Evolutionary conservation across 1,140 invertebrate species (phyloP).

Genomic region (Muscidifurax raptorellus): DNA sequence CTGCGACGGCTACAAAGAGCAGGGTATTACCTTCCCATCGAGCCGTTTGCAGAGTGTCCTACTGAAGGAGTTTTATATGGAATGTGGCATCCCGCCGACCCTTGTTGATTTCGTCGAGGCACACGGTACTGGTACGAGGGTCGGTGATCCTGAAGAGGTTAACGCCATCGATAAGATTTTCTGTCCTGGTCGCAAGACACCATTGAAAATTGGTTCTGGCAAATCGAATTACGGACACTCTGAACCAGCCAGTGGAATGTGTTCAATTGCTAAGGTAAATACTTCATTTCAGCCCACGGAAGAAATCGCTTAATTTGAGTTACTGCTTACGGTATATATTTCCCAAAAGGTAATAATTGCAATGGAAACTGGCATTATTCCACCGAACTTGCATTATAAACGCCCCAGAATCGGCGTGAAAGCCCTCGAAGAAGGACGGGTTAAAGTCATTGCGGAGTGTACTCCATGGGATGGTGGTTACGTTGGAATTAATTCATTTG

Average conservation of each 20-base stretch:
- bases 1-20: constrained; percentile 86
- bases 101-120: constrained; percentile 89
- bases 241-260: constrained; percentile 89
- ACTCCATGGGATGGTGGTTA: constrained; percentile 77
- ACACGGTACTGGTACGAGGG: constrained; percentile 88
- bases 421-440: constrained; percentile 77
- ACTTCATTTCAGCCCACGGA: constrained; percentile 21
- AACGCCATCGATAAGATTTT: constrained; percentile 88
- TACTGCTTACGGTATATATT: constrained; percentile 28
- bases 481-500: constrained; percentile 77
- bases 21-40: constrained; percentile 92
- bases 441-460: constrained; percentile 79
- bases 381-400: constrained; percentile 85
- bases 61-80: constrained; percentile 87
- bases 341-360: constrained; percentile 69
- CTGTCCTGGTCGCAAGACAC: too few species aligned
- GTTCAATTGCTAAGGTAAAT: constrained; percentile 85
- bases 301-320: neutral
- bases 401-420: constrained; percentile 80
- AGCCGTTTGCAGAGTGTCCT: constrained; percentile 86
- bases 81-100: constrained; percentile 84
- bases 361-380: constrained; percentile 81
- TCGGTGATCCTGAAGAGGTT: constrained; percentile 90
- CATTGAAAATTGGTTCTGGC: constrained; percentile 91
- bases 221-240: constrained; percentile 95